These are phyloP conservation scores for Rhynchonema sp. DNA, from an alignment of 2,888 invertebrate species.

Conservation along the genomic window DNA sequence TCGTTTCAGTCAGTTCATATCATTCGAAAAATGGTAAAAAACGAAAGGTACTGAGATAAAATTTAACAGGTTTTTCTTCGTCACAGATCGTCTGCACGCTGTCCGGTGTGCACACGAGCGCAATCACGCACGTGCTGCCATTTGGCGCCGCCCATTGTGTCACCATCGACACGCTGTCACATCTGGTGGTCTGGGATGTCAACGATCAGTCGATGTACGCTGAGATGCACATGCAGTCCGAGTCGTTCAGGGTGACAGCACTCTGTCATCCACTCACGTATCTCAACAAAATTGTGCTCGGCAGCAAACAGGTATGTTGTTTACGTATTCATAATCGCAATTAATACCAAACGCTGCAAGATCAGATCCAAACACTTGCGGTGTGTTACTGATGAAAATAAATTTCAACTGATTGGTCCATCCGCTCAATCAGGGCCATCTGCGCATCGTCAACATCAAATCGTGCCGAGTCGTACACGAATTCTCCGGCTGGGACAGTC, in stretches of 20 bases:
- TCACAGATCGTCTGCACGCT: too few species aligned
- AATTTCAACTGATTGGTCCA: too few species aligned
- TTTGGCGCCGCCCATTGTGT: conserved; percentile 51
- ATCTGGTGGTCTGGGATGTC: conserved; percentile 58
- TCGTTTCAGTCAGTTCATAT: neutral
- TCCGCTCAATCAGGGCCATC: conserved; percentile 11
- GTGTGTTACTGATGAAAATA: too few species aligned
- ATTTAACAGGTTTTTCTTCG: too few species aligned
- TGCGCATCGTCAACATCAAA: conserved; percentile 18
- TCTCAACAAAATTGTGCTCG: conserved; percentile 72
- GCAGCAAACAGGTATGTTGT: conserved; percentile 39
- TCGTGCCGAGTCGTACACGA: conserved; percentile 34
- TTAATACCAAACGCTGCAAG: too few species aligned
- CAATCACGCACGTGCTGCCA: neutral
- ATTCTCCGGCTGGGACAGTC: conserved; percentile 50
- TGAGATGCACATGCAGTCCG: conserved; percentile 28
- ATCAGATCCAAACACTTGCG: too few species aligned
- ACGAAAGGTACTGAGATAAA: neutral
- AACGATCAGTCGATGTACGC: conserved; percentile 43
- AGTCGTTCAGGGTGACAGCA: conserved; percentile 54
- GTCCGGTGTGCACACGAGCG: neutral
- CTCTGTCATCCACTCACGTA: conserved; percentile 83
- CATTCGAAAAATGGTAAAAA: neutral
- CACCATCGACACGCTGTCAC: conserved; percentile 57
- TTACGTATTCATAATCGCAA: too few species aligned